These are phyloP conservation scores for Nemopilema nomurai DNA, from an alignment of 30 jellyfish, hydroid and myxozoan genomes.

Conservation along the genomic window DNA sequence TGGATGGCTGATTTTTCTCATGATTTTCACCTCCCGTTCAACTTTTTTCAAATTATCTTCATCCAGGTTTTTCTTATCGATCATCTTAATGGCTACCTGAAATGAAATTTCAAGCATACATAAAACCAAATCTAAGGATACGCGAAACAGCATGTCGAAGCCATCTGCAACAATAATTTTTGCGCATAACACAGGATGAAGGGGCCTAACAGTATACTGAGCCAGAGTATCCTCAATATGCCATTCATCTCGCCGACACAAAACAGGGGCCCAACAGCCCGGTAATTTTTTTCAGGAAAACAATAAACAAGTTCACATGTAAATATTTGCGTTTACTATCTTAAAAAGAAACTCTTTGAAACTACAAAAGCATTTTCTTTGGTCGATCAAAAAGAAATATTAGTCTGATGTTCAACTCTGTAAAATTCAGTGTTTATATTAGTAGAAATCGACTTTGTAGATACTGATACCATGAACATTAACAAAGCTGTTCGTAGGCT, in stretches of 20 bases:
- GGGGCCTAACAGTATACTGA: background rate
- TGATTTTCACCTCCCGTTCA: slow-evolving; percentile 84
- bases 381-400: background rate
- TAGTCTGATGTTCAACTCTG: background rate
- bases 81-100: slow-evolving; percentile 96
- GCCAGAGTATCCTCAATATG: background rate
- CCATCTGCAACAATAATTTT: slow-evolving; percentile 4
- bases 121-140: background rate
- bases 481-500: background rate
- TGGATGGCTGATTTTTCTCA: slow-evolving; percentile 83
- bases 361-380: background rate
- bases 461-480: background rate
- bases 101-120: background rate
- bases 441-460: background rate
- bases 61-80: slow-evolving; percentile 82
- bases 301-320: background rate
- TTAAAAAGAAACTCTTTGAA: background rate
- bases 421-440: no score
- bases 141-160: background rate
- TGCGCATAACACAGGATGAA: background rate
- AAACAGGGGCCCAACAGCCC: background rate
- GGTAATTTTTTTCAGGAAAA: background rate
- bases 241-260: background rate
- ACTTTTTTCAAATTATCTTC: slow-evolving; percentile 82
- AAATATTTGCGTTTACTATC: background rate